Conservation (phyloP, 2,113 vertebrate species). For the Dolichotis patagonum region DNA sequence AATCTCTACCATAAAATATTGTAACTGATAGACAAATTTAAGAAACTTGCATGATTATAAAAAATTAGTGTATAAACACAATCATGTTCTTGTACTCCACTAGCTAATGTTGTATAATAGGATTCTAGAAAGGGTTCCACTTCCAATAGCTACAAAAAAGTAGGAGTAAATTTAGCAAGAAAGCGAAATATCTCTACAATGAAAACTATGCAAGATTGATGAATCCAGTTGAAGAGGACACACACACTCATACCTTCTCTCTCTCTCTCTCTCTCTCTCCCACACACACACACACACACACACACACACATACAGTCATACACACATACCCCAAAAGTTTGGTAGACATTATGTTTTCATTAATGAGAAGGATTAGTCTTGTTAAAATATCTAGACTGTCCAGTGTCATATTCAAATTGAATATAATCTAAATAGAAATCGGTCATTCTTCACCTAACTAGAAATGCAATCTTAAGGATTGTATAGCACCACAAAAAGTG, state of each 20-base stretch:
- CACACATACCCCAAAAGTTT: neutral
- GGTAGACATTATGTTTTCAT: neutral
- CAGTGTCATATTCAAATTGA: neutral
- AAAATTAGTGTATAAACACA: neutral
- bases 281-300: neutral
- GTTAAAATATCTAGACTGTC: neutral
- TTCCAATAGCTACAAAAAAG: neutral
- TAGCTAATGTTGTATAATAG: neutral
- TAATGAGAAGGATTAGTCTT: neutral
- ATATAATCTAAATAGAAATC: neutral
- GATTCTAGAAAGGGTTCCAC: neutral
- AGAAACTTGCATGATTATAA: neutral
- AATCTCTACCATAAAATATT: neutral
- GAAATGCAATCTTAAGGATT: neutral
- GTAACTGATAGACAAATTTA: neutral
- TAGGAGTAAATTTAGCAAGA: neutral
- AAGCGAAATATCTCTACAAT: neutral
- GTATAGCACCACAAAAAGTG: neutral
- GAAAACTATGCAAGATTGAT: neutral
- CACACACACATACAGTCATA: neutral
- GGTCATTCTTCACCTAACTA: neutral
- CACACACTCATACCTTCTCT: too few species aligned
- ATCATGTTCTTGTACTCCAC: neutral
- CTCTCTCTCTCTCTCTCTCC: too few species aligned
- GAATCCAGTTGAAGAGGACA: neutral